Percentiles rank a stretch among this genome's conserved stretches.
These are phyloP conservation scores for Pyrrhia umbra DNA, from an alignment of 2,888 invertebrate genomes.

Conservation along the genomic window DNA sequence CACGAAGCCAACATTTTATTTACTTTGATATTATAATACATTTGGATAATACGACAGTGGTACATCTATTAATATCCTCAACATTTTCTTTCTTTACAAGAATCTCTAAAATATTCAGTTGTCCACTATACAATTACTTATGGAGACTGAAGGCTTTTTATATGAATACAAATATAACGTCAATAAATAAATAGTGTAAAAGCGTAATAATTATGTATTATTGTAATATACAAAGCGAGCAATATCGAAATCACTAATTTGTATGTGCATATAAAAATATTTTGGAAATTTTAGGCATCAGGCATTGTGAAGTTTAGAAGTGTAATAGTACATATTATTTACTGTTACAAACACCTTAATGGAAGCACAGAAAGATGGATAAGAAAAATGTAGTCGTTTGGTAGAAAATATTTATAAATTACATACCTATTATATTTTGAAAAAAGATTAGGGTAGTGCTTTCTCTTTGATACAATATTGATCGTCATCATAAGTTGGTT, in stretches of 20 bases:
- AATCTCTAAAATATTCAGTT: constrained; percentile 67
- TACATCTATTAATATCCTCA: constrained; percentile 66
- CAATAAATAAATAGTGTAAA: constrained; percentile 86
- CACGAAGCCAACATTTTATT: constrained; percentile 81
- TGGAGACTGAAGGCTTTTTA: constrained; percentile 72
- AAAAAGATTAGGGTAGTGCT: neutral
- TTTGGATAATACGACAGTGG: constrained; percentile 67
- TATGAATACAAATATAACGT: constrained; percentile 81
- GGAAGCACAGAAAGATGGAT: constrained; percentile 7
- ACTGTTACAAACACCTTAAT: constrained; percentile 11
- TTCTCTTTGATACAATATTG: neutral
- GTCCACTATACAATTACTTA: constrained; percentile 46
- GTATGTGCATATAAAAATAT: constrained; percentile 10
- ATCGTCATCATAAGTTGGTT: neutral
- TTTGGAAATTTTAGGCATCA: constrained; percentile 13
- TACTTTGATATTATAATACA: constrained; percentile 74
- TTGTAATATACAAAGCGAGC: constrained; percentile 60
- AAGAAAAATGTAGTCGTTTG: constrained; percentile 3
- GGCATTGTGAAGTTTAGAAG: constrained; percentile 13
- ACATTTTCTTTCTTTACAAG: constrained; percentile 72
- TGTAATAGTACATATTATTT: constrained; percentile 20
- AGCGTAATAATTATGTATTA: constrained; percentile 77
- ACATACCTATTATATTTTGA: neutral
- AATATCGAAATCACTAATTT: constrained; percentile 20
- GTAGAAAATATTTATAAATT: constrained; percentile 9